Conservation (phyloP, 2,797 vertebrate species). For the Notolabrus celidotus region DNA sequence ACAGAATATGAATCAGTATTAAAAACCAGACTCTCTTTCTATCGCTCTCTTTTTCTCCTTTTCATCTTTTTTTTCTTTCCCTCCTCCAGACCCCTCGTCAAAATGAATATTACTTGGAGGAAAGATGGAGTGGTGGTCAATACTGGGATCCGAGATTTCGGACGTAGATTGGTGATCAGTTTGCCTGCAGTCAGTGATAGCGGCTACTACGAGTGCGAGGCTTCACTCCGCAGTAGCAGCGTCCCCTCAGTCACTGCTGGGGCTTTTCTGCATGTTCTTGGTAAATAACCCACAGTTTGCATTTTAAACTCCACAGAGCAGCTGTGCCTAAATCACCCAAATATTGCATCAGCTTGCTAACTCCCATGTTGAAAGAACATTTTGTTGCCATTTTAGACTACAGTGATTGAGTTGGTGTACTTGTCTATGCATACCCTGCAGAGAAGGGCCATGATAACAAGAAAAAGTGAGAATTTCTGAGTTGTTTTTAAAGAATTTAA, state of each 20-base stretch:
- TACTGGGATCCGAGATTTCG: slow-evolving; percentile 91
- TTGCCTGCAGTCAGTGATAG: slow-evolving; percentile 87
- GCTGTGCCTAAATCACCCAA: slow-evolving; percentile 19
- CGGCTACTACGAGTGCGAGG: slow-evolving; percentile 95
- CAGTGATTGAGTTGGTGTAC: slow-evolving; percentile 39
- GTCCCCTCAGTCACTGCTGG: slow-evolving; percentile 87
- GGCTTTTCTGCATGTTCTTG: slow-evolving; percentile 90
- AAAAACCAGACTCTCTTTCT: slow-evolving; percentile 45
- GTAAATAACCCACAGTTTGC: slow-evolving; percentile 75
- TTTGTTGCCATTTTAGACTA: slow-evolving; percentile 40
- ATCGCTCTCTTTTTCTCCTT: slow-evolving; percentile 28
- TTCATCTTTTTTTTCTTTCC: slow-evolving; percentile 43
- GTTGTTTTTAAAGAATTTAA: slow-evolving; percentile 41
- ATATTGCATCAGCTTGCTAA: slow-evolving; percentile 39
- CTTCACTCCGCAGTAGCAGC: slow-evolving; percentile 92
- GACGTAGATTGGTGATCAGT: slow-evolving; percentile 92
- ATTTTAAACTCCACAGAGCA: slow-evolving; percentile 18
- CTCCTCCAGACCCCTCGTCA: slow-evolving; percentile 90
- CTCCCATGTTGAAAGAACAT: slow-evolving; percentile 24
- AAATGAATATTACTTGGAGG: slow-evolving; percentile 94
- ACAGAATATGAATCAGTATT: slow-evolving; percentile 77
- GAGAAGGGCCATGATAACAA: slow-evolving; percentile 12
- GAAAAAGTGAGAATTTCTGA: slow-evolving; percentile 13
- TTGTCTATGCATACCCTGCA: slow-evolving; percentile 19
- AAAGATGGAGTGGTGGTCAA: slow-evolving; percentile 89